A percentile compares a stretch with the other conserved stretches of the same genome.
phyloP scores from a whole-genome alignment of 2,113 vertebrate genomes.

The Diglossa brunneiventris region DNA sequence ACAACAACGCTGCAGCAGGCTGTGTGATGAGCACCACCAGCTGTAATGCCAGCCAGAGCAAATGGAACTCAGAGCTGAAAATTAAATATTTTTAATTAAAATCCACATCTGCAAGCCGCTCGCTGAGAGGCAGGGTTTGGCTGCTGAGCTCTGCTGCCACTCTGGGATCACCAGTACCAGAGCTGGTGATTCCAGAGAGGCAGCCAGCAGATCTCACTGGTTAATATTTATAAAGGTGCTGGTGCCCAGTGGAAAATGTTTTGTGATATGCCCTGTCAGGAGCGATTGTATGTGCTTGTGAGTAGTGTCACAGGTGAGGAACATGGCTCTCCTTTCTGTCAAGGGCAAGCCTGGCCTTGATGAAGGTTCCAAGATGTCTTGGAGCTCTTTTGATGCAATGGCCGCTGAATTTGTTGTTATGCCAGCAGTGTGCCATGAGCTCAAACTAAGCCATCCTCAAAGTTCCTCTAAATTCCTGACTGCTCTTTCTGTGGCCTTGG shows the following conservation, averaged over 20 bases:
- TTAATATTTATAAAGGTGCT: conserved; percentile 74
- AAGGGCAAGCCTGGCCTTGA: background rate
- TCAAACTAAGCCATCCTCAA: background rate
- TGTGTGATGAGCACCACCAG: background rate
- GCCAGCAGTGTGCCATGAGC: background rate
- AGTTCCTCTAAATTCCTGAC: background rate
- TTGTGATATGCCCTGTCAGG: conserved; percentile 1
- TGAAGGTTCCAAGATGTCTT: background rate
- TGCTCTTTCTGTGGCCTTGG: background rate
- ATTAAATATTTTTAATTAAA: conserved; percentile 77
- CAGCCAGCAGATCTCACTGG: conserved; percentile 40
- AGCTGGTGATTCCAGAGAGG: conserved; percentile 34
- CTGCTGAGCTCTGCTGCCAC: conserved; percentile 57
- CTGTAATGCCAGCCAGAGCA: conserved; percentile 32
- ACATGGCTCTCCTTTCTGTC: background rate
- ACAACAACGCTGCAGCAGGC: background rate
- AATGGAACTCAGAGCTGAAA: conserved; percentile 55
- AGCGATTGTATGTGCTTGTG: background rate
- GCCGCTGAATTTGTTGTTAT: background rate
- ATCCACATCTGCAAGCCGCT: conserved; percentile 72
- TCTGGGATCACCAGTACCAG: conserved; percentile 37
- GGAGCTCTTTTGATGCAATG: accelerated
- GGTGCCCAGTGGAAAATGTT: background rate
- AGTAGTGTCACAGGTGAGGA: background rate
- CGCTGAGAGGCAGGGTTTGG: conserved; percentile 36